Percentiles rank a stretch among this genome's conserved stretches.
These are phyloP conservation scores for Oligia latruncula DNA, from an alignment of 2,888 invertebrate genomes.

Conservation along the genomic window DNA sequence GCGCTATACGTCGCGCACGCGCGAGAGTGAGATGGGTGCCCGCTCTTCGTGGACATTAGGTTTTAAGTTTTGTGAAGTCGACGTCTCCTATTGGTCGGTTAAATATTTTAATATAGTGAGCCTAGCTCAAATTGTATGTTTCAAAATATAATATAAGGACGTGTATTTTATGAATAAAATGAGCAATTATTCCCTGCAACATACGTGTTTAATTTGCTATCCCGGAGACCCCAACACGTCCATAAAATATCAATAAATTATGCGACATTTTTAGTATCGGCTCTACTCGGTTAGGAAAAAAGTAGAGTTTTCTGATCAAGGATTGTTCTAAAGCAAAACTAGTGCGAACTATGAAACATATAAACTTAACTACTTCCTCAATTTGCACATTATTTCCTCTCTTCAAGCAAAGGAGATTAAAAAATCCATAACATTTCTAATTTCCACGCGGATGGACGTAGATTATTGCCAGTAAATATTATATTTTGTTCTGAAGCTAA, in stretches of 20 bases:
- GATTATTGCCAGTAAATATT: conserved; percentile 47
- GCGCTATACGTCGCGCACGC: too few relatives aligned
- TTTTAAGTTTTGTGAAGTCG: too few relatives aligned
- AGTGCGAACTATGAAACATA: conserved; percentile 1
- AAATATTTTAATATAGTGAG: too few relatives aligned
- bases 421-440: conserved; percentile 57
- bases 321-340: neutral
- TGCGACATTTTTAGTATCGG: conserved; percentile 7
- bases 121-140: too few relatives aligned
- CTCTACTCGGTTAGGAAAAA: neutral
- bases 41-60: too few relatives aligned
- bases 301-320: conserved; percentile 7
- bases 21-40: too few relatives aligned
- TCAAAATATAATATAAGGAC: too few relatives aligned
- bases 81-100: too few relatives aligned
- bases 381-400: conserved; percentile 52
- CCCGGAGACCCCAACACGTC: too few relatives aligned
- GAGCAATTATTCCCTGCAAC: too few relatives aligned
- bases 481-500: conserved; percentile 52
- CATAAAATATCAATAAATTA: conserved; percentile 19
- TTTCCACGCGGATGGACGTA: conserved; percentile 52
- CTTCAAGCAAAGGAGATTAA: conserved; percentile 31
- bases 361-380: conserved; percentile 41
- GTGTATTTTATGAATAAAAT: too few relatives aligned
- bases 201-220: too few relatives aligned